phyloP scores from a whole-genome alignment of 2,113 vertebrate species.

The Callipepla californica region DNA sequence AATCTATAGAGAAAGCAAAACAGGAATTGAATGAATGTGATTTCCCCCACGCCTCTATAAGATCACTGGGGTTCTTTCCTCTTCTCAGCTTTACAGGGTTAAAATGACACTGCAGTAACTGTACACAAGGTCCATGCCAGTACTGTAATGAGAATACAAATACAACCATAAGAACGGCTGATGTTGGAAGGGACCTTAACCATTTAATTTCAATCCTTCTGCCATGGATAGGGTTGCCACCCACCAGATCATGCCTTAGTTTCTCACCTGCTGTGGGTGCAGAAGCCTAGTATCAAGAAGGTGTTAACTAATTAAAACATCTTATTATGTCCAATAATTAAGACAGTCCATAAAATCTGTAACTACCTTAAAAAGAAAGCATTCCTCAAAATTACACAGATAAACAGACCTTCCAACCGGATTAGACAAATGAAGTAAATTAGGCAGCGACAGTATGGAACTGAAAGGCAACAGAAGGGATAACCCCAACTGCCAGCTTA shows the following conservation, averaged over 20 bases:
- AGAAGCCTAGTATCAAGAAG: not conserved
- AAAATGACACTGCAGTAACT: not conserved
- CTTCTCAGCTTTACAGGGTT: not conserved
- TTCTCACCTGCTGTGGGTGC: not conserved
- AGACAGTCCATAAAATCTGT: not conserved
- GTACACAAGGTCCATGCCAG: not conserved
- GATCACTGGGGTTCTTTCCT: not conserved
- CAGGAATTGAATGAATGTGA: not conserved
- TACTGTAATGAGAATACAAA: not conserved
- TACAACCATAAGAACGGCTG: not conserved
- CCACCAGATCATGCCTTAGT: not conserved
- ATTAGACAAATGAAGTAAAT: not conserved
- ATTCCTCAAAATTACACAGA: not conserved
- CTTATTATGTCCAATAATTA: not conserved
- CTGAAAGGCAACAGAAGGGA: not conserved
- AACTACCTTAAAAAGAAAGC: not conserved
- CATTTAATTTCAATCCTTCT: too few species aligned
- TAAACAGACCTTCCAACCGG: not conserved
- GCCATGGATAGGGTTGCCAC: too few species aligned
- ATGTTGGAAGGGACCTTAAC: too few species aligned
- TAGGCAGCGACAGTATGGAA: not conserved
- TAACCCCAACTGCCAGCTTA: not conserved
- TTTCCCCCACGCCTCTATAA: not conserved
- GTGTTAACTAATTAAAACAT: not conserved
- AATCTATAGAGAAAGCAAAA: not conserved